Base-by-base conservation (phyloP, 2,888 invertebrate species). In the Clivina fossor region DNA sequence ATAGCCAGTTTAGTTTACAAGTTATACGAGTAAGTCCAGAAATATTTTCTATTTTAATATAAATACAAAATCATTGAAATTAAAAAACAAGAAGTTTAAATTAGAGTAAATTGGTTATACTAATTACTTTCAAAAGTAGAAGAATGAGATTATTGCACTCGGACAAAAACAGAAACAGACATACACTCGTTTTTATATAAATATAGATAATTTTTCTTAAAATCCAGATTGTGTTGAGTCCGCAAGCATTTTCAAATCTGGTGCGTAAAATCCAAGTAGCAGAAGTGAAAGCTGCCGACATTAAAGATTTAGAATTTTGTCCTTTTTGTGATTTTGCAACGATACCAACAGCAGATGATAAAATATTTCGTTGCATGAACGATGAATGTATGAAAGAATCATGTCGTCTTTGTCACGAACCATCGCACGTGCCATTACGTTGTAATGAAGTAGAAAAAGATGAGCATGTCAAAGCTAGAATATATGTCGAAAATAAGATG, bases 311-410 rank as follows among this genome's bases (percentile, higher is more conserved):
- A 32, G 79, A 76, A 55, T 67, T 66, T 15, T 82, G 82, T 68
- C 80, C 81, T 7, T 80, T 78, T 65, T 82, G 82, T 65, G 75
- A 77, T 58, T 82, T 78, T 67, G 77, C 77, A 16, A 77, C 74
- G 24, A 78, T 80, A 60, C 76, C 78, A 1, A 59, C 68, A 0
- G 66, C 67, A 4, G 66, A 62, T 11, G 70, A 75, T 55, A 71
- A 69, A 58, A 69, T 80, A 1, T 80, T 82, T 62, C 71, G 69
- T 22, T 82, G 82, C 61, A 68, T 77, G 13, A 80, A 81, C 68
- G 74, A 77, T 0, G 77, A 79, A 20, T 82, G 82, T 62, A 74
- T 78, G 68, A 78, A 76, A 62, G 78, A 80, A 62, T 76, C 79
- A 1, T 82, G 82, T 68, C 71, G 80, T 62, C 18, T 62, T 18